These are phyloP conservation scores for Fulmarus glacialis DNA, from an alignment of 2,113 vertebrate genomes.

Conservation along the genomic window DNA sequence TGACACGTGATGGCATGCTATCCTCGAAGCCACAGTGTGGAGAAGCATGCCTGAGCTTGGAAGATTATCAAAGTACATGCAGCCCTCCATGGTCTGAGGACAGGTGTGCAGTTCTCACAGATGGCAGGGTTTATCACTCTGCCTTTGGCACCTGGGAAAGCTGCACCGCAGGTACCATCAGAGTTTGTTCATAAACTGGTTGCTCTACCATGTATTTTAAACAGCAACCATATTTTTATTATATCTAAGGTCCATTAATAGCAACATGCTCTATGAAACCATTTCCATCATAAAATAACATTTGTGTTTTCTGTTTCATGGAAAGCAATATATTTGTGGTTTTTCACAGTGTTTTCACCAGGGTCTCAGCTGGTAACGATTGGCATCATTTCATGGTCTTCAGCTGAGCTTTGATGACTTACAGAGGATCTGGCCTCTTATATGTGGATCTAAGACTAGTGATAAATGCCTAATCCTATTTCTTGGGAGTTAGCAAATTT, in stretches of 20 bases:
- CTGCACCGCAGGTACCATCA: not conserved
- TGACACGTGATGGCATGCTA: not conserved
- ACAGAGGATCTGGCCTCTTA: not conserved
- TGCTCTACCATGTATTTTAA: not conserved
- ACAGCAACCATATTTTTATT: not conserved
- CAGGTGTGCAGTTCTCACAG: slow-evolving; percentile 11
- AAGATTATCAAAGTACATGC: not conserved
- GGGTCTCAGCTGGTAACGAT: not conserved
- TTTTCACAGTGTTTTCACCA: slow-evolving; percentile 13
- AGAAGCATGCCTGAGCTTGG: not conserved
- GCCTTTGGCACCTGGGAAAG: slow-evolving; percentile 36
- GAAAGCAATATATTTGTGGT: not conserved
- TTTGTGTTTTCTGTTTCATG: slow-evolving; percentile 20
- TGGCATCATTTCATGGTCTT: slow-evolving; percentile 15
- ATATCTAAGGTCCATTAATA: not conserved
- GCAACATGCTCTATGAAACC: not conserved
- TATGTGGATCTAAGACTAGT: not conserved
- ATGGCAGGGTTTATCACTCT: slow-evolving; percentile 4
- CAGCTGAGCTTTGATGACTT: slow-evolving; percentile 30
- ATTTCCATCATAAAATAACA: not conserved
- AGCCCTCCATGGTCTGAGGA: not conserved
- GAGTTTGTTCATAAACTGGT: not conserved
- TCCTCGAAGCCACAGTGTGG: not conserved
- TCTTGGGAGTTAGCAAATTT: slow-evolving; percentile 1
- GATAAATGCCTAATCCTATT: slow-evolving; percentile 19